Evolutionary conservation across 1,140 invertebrate genomes (phyloP).

Genomic region (Pomacea maculata): DNA sequence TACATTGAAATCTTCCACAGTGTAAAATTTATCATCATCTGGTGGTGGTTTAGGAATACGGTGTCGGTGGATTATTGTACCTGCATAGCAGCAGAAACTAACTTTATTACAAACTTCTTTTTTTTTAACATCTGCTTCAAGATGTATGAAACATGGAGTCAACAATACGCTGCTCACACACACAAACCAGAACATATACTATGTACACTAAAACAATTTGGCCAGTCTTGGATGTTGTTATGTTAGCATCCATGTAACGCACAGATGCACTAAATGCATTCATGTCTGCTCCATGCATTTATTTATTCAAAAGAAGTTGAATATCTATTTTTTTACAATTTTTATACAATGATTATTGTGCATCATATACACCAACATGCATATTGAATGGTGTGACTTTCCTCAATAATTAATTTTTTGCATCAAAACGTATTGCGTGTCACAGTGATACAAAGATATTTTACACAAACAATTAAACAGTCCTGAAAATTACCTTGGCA

Average conservation of each 20-base stretch:
- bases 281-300: not conserved
- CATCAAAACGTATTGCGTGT: not conserved
- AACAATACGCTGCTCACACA: not conserved
- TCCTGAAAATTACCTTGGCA: constrained; percentile 53
- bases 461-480: not conserved
- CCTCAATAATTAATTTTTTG: not conserved
- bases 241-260: not conserved
- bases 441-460: not conserved
- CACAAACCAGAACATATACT: not conserved
- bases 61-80: constrained; percentile 78
- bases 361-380: too few relatives aligned
- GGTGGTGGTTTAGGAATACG: constrained; percentile 77
- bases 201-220: not conserved
- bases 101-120: too few relatives aligned
- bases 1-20: constrained; percentile 70
- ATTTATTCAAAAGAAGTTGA: not conserved
- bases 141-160: too few relatives aligned
- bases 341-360: too few relatives aligned
- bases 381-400: not conserved
- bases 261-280: not conserved
- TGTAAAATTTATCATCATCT: constrained; percentile 77
- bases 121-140: too few relatives aligned
- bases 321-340: not conserved
- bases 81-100: constrained; percentile 62
- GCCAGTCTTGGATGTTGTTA: not conserved